These are phyloP conservation scores for Drosophila yakuba DNA, from an alignment of 1,140 invertebrate genomes.

Conservation along the genomic window DNA sequence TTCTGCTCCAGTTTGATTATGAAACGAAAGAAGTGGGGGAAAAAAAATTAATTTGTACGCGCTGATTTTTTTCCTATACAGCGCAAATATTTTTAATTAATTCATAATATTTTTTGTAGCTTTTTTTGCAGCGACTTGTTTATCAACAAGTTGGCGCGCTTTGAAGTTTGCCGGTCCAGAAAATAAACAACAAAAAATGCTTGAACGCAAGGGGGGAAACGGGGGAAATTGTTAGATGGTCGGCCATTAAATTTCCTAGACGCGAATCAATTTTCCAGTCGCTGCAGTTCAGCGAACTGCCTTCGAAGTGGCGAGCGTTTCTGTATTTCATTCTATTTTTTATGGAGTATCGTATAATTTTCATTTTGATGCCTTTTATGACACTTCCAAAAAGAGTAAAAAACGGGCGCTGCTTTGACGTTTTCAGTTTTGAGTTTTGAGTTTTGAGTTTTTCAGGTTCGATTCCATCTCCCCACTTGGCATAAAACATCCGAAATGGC, in stretches of 20 bases:
- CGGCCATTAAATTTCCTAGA: constrained; percentile 70
- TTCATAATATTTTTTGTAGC: constrained; percentile 57
- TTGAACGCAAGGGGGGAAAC: not conserved
- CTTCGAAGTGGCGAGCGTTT: constrained; percentile 4
- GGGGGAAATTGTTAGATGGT: constrained; percentile 57
- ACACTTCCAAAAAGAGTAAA: constrained; percentile 60
- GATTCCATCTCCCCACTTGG: constrained; percentile 35
- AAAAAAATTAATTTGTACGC: constrained; percentile 42
- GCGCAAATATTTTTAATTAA: constrained; percentile 71
- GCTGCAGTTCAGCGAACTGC: constrained; percentile 49
- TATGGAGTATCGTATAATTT: constrained; percentile 65
- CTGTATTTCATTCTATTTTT: constrained; percentile 10
- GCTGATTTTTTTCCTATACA: constrained; percentile 46
- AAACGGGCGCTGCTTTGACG: constrained; percentile 43
- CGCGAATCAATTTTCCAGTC: constrained; percentile 66
- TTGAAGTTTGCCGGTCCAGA: constrained; percentile 62
- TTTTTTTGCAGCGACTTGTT: constrained; percentile 57
- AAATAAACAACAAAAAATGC: not conserved
- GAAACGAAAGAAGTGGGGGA: constrained; percentile 34
- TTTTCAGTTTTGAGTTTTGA: constrained; percentile 20
- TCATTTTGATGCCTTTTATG: constrained; percentile 81
- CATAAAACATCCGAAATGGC: constrained; percentile 52
- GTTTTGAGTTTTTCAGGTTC: constrained; percentile 25
- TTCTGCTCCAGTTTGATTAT: constrained; percentile 74
- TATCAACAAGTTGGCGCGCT: constrained; percentile 63